Base-by-base conservation (phyloP, 2,888 invertebrate genomes). In the Caradrina kadenii region DNA sequence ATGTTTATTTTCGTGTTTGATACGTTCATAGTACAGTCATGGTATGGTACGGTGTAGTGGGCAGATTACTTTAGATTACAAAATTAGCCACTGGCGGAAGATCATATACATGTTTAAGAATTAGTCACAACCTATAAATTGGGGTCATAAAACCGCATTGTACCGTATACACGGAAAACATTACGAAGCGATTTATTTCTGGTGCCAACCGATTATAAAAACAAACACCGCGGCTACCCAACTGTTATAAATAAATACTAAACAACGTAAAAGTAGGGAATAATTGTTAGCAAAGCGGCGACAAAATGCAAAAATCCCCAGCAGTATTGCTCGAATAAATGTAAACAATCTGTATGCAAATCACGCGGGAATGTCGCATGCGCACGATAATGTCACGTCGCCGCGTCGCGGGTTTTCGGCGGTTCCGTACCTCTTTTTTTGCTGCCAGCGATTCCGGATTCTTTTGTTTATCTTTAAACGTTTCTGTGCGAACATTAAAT, bases 311-410 rank as follows among this genome's bases (percentile, higher is more conserved):
- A 86, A 88, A 86, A 85, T 82, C 80, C 79, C 73, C 45, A 73
- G 78, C 85, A 70, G 78, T 80, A 81, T 79, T 85, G 79, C 75
- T 74, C 69, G 81, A 81, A 83, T 86, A 88, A 87, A 89, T 90
- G 90, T 89, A 87, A 89, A 90, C 90, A 90, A 92, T 92, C 89
- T 91, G 89, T 90, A 93, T 93, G 93, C 90, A 90, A 93, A 93
- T 92, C 89, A 89, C 88, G 86, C 78, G 84, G 82, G 79, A 79
- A 87, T 85, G 87, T 89, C 88, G 87, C 86, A 83, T 80, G 87
- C 87, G 88, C 87, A 85, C 83, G 89, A 90, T 92, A 90, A 87
- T 86, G 88, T 88, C 89, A 86, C 86, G 82, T 81, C 62, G 70
- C 63, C 60, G 67, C 66, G 72, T 72, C 53, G 75, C 61, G 68